Percentiles rank a stretch among this genome's conserved stretches.
Conservation (phyloP, 1,140 invertebrate genomes). For the Lethrus apterus region DNA sequence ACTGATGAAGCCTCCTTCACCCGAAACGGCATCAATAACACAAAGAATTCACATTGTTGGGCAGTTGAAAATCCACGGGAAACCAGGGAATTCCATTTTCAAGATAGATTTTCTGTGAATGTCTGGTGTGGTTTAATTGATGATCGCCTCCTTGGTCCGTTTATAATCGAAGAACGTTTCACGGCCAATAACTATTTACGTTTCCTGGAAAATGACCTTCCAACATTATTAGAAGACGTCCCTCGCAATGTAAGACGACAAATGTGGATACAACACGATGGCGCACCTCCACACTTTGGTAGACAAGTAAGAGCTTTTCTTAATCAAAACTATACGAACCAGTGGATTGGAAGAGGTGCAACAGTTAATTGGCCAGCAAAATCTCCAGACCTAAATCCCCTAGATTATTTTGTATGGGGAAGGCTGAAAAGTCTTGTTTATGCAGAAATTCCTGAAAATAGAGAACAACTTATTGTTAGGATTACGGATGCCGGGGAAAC, state of each 20-base stretch:
- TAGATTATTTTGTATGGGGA: conserved; percentile 19
- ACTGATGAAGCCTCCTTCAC: neutral
- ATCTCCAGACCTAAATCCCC: conserved; percentile 4
- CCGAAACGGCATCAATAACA: conserved; percentile 12
- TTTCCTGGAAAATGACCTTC: conserved; percentile 8
- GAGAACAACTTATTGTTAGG: neutral
- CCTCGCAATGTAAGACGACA: conserved; percentile 4
- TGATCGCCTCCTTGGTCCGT: conserved; percentile 2
- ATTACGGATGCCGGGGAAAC: neutral
- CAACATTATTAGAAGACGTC: conserved; percentile 11
- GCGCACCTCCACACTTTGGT: conserved; percentile 9
- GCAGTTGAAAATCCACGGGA: conserved; percentile 4
- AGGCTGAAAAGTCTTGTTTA: conserved; percentile 3
- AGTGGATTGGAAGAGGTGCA: conserved; percentile 9
- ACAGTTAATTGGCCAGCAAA: conserved; percentile 19
- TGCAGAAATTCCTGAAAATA: neutral
- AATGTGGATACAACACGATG: conserved; percentile 11
- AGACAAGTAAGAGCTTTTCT: conserved; percentile 6
- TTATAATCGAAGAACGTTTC: conserved; percentile 7
- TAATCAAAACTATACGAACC: conserved; percentile 9
- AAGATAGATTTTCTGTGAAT: conserved; percentile 10
- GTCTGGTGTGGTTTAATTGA: conserved; percentile 9
- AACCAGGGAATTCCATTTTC: neutral
- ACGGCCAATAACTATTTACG: conserved; percentile 6
- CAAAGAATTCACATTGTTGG: conserved; percentile 10